Evolutionary conservation across 2,113 vertebrate genomes (phyloP).

Genomic region (Psophia crepitans): DNA sequence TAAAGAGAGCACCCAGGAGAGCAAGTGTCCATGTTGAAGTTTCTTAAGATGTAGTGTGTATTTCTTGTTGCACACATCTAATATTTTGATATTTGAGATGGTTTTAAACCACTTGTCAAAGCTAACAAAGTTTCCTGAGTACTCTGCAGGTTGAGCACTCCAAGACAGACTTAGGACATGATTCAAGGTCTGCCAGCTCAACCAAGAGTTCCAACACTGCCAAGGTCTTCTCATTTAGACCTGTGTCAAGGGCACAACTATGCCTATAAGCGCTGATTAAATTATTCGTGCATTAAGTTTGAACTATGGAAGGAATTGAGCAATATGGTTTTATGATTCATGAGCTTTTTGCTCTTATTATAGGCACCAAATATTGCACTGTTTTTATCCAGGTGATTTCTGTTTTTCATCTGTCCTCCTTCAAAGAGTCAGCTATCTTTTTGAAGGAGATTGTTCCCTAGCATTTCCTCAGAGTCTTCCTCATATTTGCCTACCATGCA

Average conservation of each 20-base stretch:
- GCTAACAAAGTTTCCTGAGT: not conserved
- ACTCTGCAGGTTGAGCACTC: not conserved
- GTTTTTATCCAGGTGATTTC: not conserved
- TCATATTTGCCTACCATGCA: not conserved
- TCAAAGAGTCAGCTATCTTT: not conserved
- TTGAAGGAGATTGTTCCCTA: not conserved
- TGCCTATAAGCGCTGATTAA: not conserved
- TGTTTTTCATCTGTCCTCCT: not conserved
- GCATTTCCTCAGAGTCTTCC: not conserved
- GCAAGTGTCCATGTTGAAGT: not conserved
- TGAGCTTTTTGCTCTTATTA: not conserved
- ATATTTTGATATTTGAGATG: not conserved
- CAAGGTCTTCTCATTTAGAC: not conserved
- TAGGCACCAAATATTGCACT: not conserved
- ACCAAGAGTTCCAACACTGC: not conserved
- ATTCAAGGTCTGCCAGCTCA: not conserved
- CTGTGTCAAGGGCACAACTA: not conserved
- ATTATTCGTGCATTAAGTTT: not conserved
- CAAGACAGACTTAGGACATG: not conserved
- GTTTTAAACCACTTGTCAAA: not conserved
- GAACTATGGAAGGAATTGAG: not conserved
- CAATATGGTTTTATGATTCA: not conserved
- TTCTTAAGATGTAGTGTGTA: not conserved
- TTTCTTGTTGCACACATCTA: not conserved
- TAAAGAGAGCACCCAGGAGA: not conserved